Conservation (phyloP, 2,797 vertebrate genomes). For the Xiphophorus birchmanni region DNA sequence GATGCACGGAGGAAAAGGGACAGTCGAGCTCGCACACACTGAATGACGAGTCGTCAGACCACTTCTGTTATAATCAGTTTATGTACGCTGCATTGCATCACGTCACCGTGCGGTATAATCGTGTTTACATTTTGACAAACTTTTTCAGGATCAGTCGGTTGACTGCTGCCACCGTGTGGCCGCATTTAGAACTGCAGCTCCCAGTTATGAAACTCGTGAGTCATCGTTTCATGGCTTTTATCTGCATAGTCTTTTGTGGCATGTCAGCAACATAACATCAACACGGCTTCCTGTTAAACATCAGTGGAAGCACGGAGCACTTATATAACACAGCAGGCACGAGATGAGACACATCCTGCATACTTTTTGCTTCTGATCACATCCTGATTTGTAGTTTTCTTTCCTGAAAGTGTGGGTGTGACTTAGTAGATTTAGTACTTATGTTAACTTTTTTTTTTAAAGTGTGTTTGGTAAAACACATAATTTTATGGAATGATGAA, state of each 20-base stretch:
- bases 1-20: background rate
- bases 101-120: background rate
- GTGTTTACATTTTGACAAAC: background rate
- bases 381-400: background rate
- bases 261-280: background rate
- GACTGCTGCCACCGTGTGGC: constrained; percentile 10
- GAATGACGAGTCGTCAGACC: background rate
- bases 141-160: background rate
- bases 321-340: background rate
- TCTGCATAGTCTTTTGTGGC: background rate
- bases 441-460: background rate
- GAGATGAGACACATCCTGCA: background rate
- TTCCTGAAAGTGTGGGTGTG: background rate
- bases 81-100: background rate
- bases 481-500: background rate
- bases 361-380: background rate
- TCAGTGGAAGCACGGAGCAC: background rate
- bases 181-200: background rate
- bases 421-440: background rate
- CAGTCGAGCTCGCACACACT: background rate
- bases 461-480: background rate
- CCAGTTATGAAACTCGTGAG: background rate
- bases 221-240: background rate
- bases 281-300: background rate
- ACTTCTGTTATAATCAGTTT: background rate